These are phyloP conservation scores for Turritopsis rubra DNA, from an alignment of 30 jellyfish, hydroid and myxozoan genomes.

Conservation along the genomic window DNA sequence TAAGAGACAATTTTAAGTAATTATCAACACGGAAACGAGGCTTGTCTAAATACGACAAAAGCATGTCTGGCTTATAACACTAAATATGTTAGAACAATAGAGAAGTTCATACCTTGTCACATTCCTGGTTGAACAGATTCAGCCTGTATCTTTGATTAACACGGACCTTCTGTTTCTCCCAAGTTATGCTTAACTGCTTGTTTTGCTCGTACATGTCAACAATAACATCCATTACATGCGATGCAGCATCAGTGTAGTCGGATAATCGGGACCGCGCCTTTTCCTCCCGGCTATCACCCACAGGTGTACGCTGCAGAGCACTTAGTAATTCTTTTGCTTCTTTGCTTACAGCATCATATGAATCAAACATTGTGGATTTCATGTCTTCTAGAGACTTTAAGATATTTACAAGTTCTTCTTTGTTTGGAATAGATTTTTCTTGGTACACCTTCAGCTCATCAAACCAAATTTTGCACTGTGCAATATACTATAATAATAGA, in stretches of 20 bases:
- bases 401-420: slow-evolving; percentile 40
- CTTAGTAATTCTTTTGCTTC: slow-evolving; percentile 84
- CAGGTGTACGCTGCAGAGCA: slow-evolving; percentile 85
- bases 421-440: slow-evolving; percentile 27
- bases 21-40: no score
- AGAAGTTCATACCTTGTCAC: slow-evolving; percentile 54
- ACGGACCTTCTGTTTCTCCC: slow-evolving; percentile 83
- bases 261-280: slow-evolving; percentile 93
- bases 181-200: slow-evolving; percentile 63
- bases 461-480: slow-evolving; percentile 62
- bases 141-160: slow-evolving; percentile 69
- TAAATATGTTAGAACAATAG: neutral
- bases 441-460: slow-evolving; percentile 64
- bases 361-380: slow-evolving; percentile 68
- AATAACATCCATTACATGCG: slow-evolving; percentile 93
- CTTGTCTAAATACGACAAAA: no score
- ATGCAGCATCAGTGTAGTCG: slow-evolving; percentile 92
- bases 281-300: slow-evolving; percentile 69
- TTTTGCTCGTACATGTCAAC: slow-evolving; percentile 89
- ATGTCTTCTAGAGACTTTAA: slow-evolving; percentile 37
- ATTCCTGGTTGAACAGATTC: slow-evolving; percentile 60
- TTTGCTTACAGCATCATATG: slow-evolving; percentile 59
- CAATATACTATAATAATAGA: slow-evolving; percentile 47
- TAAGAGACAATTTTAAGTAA: no score
- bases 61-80: no score